These are phyloP conservation scores for Orthosia incerta DNA, from an alignment of 2,888 invertebrate genomes.

Conservation along the genomic window DNA sequence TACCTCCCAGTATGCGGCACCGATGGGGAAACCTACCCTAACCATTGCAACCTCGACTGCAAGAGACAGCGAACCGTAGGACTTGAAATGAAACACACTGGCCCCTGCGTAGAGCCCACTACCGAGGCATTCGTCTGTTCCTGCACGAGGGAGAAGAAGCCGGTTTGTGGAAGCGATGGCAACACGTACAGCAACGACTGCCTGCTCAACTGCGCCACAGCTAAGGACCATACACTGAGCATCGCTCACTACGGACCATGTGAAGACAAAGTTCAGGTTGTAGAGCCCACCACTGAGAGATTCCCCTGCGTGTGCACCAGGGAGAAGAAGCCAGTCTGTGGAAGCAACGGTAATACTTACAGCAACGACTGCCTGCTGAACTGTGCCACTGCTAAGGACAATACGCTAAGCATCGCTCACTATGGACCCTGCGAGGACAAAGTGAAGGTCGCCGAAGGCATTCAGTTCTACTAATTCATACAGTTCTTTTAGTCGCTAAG, in stretches of 20 bases:
- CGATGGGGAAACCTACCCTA: constrained; percentile 73
- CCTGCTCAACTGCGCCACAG: constrained; percentile 67
- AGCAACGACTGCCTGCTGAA: constrained; percentile 70
- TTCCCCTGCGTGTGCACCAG: constrained; percentile 65
- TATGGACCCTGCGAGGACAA: constrained; percentile 57
- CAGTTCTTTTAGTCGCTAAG: not conserved
- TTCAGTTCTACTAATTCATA: constrained; percentile 18
- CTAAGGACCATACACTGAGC: constrained; percentile 51
- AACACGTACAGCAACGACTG: constrained; percentile 73
- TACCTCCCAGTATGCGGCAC: constrained; percentile 73
- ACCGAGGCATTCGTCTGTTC: constrained; percentile 47
- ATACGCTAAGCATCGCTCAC: constrained; percentile 48
- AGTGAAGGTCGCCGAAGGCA: constrained; percentile 49
- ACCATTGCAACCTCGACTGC: constrained; percentile 70
- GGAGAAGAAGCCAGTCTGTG: constrained; percentile 70
- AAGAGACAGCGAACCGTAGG: constrained; percentile 31
- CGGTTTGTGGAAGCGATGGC: constrained; percentile 74
- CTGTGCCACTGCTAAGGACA: constrained; percentile 63
- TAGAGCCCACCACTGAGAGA: constrained; percentile 10
- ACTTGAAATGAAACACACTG: constrained; percentile 33
- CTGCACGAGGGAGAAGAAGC: constrained; percentile 67
- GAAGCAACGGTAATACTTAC: constrained; percentile 73
- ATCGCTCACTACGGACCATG: constrained; percentile 57
- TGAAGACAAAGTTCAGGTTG: constrained; percentile 27
- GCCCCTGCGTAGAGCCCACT: constrained; percentile 18